Evolutionary conservation across 2,797 vertebrate species (phyloP).

Genomic region (Anas georgica): DNA sequence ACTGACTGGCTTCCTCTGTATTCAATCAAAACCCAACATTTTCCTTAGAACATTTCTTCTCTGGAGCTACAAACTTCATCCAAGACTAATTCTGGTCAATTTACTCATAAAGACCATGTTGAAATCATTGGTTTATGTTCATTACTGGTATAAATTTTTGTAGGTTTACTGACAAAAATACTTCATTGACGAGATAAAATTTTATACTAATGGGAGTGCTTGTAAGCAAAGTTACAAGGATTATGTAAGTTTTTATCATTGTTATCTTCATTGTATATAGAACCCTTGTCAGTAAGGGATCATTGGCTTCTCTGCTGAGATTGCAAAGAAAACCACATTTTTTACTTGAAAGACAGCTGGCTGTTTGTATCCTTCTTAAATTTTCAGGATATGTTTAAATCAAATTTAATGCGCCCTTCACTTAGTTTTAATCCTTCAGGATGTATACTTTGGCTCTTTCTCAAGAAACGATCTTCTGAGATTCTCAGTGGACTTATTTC

Average conservation of each 20-base stretch:
- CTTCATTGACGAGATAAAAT: background rate
- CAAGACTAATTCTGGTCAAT: background rate
- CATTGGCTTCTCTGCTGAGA: background rate
- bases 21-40: background rate
- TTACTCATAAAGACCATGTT: background rate
- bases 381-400: conserved; percentile 37
- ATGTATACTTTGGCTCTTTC: conserved; percentile 57
- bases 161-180: conserved; percentile 17
- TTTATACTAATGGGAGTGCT: background rate
- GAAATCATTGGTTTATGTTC: conserved; percentile 5
- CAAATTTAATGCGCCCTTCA: conserved; percentile 20
- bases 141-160: background rate
- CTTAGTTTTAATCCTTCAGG: conserved; percentile 58
- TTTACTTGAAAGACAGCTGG: background rate
- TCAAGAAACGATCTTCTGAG: conserved; percentile 24
- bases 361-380: conserved; percentile 24
- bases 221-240: background rate
- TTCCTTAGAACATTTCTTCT: background rate
- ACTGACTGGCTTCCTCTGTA: background rate
- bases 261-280: background rate
- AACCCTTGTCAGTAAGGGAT: background rate
- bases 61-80: background rate
- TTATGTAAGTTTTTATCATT: background rate
- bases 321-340: background rate
- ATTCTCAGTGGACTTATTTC: background rate